Evolutionary conservation across 2,113 vertebrate species (phyloP).

Genomic region (Raja brachyura): DNA sequence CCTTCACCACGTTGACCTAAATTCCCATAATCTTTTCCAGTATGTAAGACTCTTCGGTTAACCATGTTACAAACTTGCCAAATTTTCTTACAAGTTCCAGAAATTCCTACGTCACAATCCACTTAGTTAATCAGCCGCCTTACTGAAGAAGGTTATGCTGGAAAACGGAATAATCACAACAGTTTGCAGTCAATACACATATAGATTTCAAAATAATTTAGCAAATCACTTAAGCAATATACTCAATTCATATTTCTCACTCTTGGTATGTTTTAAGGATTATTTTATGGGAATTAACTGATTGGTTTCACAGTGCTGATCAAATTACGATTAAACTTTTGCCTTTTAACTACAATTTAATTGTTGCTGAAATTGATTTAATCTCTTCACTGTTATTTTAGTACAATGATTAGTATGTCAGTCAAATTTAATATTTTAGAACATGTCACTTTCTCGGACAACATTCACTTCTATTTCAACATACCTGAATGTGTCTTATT

Average conservation of each 20-base stretch:
- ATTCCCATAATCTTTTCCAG: no score
- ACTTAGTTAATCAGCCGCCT: not conserved
- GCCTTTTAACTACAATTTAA: not conserved
- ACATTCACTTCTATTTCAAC: not conserved
- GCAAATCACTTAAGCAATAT: not conserved
- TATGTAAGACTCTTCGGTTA: no score
- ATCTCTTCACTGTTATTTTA: not conserved
- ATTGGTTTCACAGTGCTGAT: not conserved
- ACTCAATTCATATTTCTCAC: not conserved
- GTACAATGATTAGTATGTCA: not conserved
- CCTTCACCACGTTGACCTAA: no score
- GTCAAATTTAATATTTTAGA: not conserved
- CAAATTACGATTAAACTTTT: not conserved
- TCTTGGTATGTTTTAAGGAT: not conserved
- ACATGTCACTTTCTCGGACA: not conserved
- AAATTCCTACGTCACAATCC: no score
- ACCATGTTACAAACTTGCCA: no score
- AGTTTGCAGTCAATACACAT: not conserved
- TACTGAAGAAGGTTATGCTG: not conserved
- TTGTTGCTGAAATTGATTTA: not conserved
- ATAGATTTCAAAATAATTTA: not conserved
- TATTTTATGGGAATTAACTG: not conserved
- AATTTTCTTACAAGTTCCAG: no score
- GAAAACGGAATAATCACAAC: not conserved
- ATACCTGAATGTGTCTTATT: not conserved